Conservation (phyloP, 2,113 vertebrate species). For the Bos indicus region DNA sequence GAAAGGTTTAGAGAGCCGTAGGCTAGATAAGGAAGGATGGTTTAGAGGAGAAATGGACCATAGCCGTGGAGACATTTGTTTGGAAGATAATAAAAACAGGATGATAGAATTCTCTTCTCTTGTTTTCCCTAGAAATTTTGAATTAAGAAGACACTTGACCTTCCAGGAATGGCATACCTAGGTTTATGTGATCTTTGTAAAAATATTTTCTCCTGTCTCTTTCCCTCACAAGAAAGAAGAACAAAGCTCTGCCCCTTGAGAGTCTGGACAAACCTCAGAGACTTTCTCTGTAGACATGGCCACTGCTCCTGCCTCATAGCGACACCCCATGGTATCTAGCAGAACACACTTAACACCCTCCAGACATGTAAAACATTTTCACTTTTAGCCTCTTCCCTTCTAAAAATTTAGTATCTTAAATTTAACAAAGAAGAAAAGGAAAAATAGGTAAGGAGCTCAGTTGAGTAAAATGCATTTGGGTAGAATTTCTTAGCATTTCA, state of each 20-base stretch:
- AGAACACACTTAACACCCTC: neutral
- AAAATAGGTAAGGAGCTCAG: neutral
- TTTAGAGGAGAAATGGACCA: neutral
- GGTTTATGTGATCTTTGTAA: neutral
- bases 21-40: no score
- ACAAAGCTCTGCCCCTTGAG: neutral
- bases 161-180: neutral
- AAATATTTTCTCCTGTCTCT: neutral
- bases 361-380: neutral
- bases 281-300: neutral
- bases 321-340: rapidly evolving
- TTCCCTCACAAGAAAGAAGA: neutral
- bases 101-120: neutral
- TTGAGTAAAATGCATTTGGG: neutral
- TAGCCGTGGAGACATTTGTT: neutral
- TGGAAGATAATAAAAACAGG: neutral
- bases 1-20: neutral
- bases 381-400: neutral
- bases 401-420: neutral
- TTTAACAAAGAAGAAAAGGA: neutral
- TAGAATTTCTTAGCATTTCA: neutral
- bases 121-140: neutral
- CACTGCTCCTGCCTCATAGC: neutral
- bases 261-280: no score
- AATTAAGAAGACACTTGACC: neutral